These are phyloP conservation scores for Chrosomus eos DNA, from an alignment of 2,797 vertebrate species.

Conservation along the genomic window DNA sequence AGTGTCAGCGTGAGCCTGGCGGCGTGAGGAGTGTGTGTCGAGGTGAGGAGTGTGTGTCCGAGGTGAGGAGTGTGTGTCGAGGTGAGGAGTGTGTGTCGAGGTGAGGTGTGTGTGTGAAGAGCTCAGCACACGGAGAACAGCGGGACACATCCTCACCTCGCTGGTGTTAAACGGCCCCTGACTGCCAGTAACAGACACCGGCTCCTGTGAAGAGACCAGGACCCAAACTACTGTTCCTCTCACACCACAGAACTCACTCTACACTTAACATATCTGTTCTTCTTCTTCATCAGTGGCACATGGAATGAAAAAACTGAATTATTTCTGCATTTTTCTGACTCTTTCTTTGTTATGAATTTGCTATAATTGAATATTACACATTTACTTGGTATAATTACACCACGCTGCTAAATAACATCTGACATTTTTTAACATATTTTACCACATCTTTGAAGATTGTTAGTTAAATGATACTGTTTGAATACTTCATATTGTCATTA, in stretches of 20 bases:
- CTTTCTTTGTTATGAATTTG: neutral
- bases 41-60: too few species aligned
- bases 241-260: neutral
- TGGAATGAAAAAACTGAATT: neutral
- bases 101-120: conserved; percentile 28
- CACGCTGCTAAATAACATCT: neutral
- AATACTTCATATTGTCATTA: too few species aligned
- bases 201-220: too few species aligned
- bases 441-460: too few species aligned
- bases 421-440: too few species aligned
- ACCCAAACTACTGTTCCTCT: neutral
- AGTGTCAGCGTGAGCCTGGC: conserved; percentile 76
- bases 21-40: conserved; percentile 59
- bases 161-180: conserved; percentile 75
- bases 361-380: neutral
- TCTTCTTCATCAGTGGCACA: neutral
- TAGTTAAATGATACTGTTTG: too few species aligned
- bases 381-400: neutral
- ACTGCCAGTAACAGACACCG: conserved; percentile 58
- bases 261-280: neutral
- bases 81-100: conserved; percentile 55
- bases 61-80: too few species aligned
- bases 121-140: conserved; percentile 72
- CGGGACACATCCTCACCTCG: conserved; percentile 73
- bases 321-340: neutral